phyloP scores from a whole-genome alignment of 2,888 invertebrate species.

The Nipponacmea schrenckii region DNA sequence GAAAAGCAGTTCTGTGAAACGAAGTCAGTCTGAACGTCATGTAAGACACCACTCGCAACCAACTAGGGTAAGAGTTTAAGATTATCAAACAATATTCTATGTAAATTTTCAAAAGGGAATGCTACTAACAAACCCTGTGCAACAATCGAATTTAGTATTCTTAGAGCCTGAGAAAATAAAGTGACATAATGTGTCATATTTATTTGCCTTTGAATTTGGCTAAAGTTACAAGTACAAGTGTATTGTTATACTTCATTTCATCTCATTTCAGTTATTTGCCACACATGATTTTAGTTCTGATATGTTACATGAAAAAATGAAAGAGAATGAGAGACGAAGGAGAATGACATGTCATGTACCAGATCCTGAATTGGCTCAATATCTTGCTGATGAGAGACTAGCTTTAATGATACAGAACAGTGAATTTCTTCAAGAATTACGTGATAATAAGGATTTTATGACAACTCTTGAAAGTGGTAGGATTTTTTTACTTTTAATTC shows the following conservation, averaged over 20 bases:
- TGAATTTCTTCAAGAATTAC: constrained; percentile 87
- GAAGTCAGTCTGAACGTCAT: constrained; percentile 2
- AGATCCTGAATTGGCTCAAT: constrained; percentile 70
- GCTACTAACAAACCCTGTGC: no score
- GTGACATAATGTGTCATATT: no score
- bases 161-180: no score
- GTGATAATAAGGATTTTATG: constrained; percentile 89
- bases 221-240: no score
- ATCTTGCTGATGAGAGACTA: constrained; percentile 83
- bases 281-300: constrained; percentile 58
- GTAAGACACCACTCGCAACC: background rate
- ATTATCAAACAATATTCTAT: no score
- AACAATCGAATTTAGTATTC: no score
- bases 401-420: constrained; percentile 89
- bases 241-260: no score
- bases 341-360: constrained; percentile 52
- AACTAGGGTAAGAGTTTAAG: background rate
- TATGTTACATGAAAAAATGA: constrained; percentile 67
- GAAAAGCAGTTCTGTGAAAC: constrained; percentile 1
- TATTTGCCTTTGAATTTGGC: no score
- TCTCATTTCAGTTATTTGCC: background rate
- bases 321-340: constrained; percentile 69
- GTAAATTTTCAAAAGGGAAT: no score
- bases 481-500: background rate
- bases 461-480: constrained; percentile 81